These are phyloP conservation scores for Sebastes oblongus DNA, from an alignment of 2,797 vertebrate genomes.

Conservation along the genomic window DNA sequence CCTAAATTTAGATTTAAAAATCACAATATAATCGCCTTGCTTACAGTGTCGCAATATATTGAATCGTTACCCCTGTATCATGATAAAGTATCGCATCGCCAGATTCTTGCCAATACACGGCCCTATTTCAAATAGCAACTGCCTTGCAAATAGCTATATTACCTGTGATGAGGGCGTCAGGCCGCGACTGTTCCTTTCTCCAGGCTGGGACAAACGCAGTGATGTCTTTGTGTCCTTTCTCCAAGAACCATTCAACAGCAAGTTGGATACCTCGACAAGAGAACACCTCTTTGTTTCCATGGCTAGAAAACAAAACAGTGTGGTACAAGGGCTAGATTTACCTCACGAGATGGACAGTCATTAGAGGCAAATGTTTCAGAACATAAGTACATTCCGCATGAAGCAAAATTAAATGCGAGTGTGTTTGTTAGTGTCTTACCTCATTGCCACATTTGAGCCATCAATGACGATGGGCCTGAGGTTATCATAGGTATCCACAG, in stretches of 20 bases:
- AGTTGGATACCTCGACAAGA: constrained; percentile 98
- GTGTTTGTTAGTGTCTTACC: constrained; percentile 78
- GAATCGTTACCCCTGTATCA: too few relatives aligned
- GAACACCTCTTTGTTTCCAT: constrained; percentile 99
- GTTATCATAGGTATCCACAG: constrained; percentile 90
- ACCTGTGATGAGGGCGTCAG: constrained; percentile 97
- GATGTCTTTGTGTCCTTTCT: constrained; percentile 98
- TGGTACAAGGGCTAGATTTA: constrained; percentile 8
- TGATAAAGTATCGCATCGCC: too few relatives aligned
- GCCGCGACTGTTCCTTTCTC: constrained; percentile 98
- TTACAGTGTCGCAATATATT: too few relatives aligned
- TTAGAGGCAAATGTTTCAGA: neutral
- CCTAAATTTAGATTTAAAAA: too few relatives aligned
- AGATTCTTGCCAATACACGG: too few relatives aligned
- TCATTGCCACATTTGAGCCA: constrained; percentile 99
- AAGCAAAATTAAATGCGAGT: neutral
- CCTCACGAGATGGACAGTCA: neutral
- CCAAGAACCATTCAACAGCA: constrained; percentile 97
- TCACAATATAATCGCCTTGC: too few relatives aligned
- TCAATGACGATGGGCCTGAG: constrained; percentile 96
- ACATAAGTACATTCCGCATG: neutral
- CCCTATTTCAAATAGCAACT: neutral
- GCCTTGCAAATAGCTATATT: constrained; percentile 28
- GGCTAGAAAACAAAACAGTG: constrained; percentile 82
- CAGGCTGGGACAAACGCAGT: constrained; percentile 98